Evolutionary conservation across 1,140 invertebrate genomes (phyloP), one percentile per base, ranked within the genome.

Genomic region (Drosophila navojoa): DNA sequence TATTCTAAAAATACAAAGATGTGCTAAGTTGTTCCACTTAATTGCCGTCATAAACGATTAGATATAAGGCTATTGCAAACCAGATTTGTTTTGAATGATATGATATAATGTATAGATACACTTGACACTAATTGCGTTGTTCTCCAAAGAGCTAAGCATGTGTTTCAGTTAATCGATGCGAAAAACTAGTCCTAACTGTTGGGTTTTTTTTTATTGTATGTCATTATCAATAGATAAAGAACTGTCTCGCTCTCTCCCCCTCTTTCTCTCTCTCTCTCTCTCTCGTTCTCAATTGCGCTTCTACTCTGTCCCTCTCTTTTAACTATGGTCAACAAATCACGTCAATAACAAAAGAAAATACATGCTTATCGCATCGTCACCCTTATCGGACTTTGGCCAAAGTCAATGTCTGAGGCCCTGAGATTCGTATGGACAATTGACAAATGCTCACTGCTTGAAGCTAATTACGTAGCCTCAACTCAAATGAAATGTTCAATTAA

Each of bases 401-500:
- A 69, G 50, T 73, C 71, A 73, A 57, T 73, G 64, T 16, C 64
- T 61, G 70, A 32, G 57, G 55, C 71, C 64, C 71, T 61, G 35
- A 55, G 71, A 68, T 73, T 61, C 58, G 59, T 67, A 45, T 53
- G 45, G 29, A 71, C 16, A 42, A 42, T 67, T 29, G 50, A 35
- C 49, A 45, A 40, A 53, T 25, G 49, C 54, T 16, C 57, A 15
- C 16, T 35, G 47, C 15, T 57, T 16, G 27, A 11, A 27, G 54
- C 66, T 74, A 63, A 63, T 70, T 74, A 63, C 71, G 47, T 47
- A 70, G 38, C 15, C 32, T 13, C 4, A 53, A 63, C 27, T 47
- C 40, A 53, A 71, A 53, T 75, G 61, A 71, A 71, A 75, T 66
- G 55, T 75, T 63, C 55, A 71, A 63, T 68, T 70, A 49, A 25